Evolutionary conservation across 64 coral and sea anemone genomes (phyloP), one percentile per base, ranked within the genome.

Genomic region (Exaiptasia diaphana): DNA sequence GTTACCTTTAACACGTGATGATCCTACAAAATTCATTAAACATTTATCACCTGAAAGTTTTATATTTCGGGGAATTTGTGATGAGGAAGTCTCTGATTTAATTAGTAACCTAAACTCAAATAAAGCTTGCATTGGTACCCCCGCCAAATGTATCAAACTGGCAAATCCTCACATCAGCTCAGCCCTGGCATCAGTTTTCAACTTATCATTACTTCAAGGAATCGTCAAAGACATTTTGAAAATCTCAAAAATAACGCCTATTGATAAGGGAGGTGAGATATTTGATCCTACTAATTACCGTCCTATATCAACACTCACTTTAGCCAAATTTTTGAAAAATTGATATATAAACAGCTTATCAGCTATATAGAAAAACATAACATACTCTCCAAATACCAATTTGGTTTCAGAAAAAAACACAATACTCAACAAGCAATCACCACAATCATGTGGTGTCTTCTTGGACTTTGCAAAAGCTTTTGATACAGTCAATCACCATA

Each of bases 301-400:
- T 2, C 79, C 80, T 5, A 71, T 70, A 2, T 73, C 67, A 23
- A 73, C 63, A 68, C 64, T 82, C 15, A 68, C 59, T 82, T 82
- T 54, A 50, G 29, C 39, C 79, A 82, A 52, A 50, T 82, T 41
- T 82, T 82, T 38, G 79, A 82, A 33, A 82, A 82, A 68, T 43
- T 69, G 31, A 62, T 82, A 8, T 82, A 68, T 42, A 75, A 82
- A 82, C 63, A 82, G 68, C 38, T 45, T 82, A n/a, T n/a, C n/a
- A n/a, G n/a, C n/a, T n/a, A n/a, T n/a, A n/a, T n/a, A n/a, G n/a
- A n/a, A n/a, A n/a, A n/a, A n/a, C n/a, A n/a, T n/a, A n/a, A n/a
- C n/a, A n/a, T n/a, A n/a, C n/a, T n/a, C n/a, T n/a, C n/a, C n/a
- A n/a, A n/a, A n/a, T n/a, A n/a, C n/a, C n/a, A n/a, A n/a, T n/a